These are phyloP conservation scores for Serripes groenlandicus DNA, from an alignment of 2,888 invertebrate genomes.

Conservation along the genomic window DNA sequence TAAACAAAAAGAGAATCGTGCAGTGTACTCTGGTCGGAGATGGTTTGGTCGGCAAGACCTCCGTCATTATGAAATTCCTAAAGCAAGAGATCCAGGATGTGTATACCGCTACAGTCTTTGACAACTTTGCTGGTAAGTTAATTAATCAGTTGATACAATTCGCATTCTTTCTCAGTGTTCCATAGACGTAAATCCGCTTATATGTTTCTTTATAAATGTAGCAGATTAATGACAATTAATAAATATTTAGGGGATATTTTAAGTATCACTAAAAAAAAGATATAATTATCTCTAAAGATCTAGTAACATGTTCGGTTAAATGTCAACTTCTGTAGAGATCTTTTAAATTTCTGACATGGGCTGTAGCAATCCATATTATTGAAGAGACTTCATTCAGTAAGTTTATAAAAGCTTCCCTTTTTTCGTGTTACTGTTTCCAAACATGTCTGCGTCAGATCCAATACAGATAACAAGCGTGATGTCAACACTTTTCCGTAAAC, in stretches of 20 bases:
- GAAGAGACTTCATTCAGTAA: too few relatives aligned
- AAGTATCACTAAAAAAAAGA: neutral
- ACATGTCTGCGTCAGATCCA: too few relatives aligned
- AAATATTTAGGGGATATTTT: neutral
- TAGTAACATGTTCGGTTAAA: too few relatives aligned
- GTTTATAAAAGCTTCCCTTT: too few relatives aligned
- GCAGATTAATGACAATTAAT: neutral
- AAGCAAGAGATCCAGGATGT: slow-evolving; percentile 36
- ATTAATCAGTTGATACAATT: neutral
- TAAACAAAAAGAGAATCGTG: slow-evolving; percentile 40
- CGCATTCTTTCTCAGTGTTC: neutral
- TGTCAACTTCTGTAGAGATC: too few relatives aligned
- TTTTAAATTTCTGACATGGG: too few relatives aligned
- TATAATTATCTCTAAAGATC: neutral
- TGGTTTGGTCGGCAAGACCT: slow-evolving; percentile 77
- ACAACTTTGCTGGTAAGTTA: slow-evolving; percentile 74
- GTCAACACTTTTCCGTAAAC: too few relatives aligned
- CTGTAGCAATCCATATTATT: too few relatives aligned
- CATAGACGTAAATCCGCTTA: slow-evolving; percentile 37
- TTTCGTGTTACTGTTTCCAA: too few relatives aligned
- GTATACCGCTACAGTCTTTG: slow-evolving; percentile 74
- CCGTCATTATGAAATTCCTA: slow-evolving; percentile 69
- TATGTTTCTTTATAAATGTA: slow-evolving; percentile 9
- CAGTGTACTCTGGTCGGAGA: slow-evolving; percentile 76
- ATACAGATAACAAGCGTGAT: too few relatives aligned